Conservation (phyloP, 2,888 invertebrate genomes). For the Acanthosepion esculentum region DNA sequence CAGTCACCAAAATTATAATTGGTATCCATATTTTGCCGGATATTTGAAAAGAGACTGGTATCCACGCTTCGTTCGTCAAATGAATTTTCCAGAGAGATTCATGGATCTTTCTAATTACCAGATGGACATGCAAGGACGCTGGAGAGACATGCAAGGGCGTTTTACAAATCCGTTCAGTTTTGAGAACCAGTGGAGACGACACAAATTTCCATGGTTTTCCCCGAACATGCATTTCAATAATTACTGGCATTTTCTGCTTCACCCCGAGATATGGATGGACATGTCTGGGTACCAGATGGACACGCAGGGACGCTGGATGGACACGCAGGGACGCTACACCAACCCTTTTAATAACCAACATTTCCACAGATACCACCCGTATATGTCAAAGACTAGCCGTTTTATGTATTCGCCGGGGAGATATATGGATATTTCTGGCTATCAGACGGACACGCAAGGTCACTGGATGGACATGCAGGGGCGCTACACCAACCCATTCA, state of each 20-base stretch:
- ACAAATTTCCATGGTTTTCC: background rate
- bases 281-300: background rate
- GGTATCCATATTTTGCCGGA: background rate
- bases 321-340: background rate
- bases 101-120: background rate
- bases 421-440: background rate
- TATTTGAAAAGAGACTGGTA: background rate
- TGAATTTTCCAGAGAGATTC: background rate
- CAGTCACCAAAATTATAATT: background rate
- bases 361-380: background rate
- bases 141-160: background rate
- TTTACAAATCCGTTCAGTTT: background rate
- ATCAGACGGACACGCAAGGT: background rate
- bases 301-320: background rate
- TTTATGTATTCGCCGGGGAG: background rate
- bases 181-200: background rate
- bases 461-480: background rate
- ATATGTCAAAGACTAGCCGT: background rate
- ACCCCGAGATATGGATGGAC: background rate
- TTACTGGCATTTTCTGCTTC: background rate
- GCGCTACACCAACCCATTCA: background rate
- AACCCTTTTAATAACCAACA: background rate
- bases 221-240: background rate
- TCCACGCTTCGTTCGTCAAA: background rate
- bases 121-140: constrained; percentile 11